Evolutionary conservation across 2,888 invertebrate species (phyloP).

Genomic region (Eulithis prunata): DNA sequence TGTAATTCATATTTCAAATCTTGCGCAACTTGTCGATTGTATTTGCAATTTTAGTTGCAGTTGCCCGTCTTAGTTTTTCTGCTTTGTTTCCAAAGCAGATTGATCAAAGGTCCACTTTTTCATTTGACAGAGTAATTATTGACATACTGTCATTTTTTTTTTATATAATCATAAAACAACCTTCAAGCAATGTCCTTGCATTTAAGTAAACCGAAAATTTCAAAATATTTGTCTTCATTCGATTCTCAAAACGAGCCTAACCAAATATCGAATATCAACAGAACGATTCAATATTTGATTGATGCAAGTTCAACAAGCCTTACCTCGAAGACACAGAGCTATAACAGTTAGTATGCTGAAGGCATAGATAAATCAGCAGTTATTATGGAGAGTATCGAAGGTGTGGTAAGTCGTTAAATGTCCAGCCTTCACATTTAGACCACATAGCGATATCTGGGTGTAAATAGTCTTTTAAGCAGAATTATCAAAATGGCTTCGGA

Average conservation of each 20-base stretch:
- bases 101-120: too few relatives aligned
- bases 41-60: too few relatives aligned
- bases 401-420: conserved; percentile 49
- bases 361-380: conserved; percentile 7
- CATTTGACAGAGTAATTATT: not conserved
- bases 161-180: not conserved
- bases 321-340: conserved; percentile 20
- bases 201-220: not conserved
- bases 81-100: too few relatives aligned
- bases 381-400: conserved; percentile 20
- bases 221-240: conserved; percentile 12
- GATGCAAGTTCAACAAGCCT: conserved; percentile 17
- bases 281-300: conserved; percentile 32
- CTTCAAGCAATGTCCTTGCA: conserved; percentile 13
- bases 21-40: not conserved
- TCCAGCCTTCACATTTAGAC: conserved; percentile 49
- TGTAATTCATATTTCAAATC: not conserved
- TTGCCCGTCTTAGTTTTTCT: too few relatives aligned
- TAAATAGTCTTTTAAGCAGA: conserved; percentile 15
- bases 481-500: conserved; percentile 6
- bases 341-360: conserved; percentile 9
- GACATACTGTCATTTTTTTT: not conserved
- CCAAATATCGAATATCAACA: conserved; percentile 28
- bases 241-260: conserved; percentile 27
- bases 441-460: conserved; percentile 25